Base-by-base conservation (phyloP, 2,888 invertebrate species). In the Gymnosoma rotundatum region DNA sequence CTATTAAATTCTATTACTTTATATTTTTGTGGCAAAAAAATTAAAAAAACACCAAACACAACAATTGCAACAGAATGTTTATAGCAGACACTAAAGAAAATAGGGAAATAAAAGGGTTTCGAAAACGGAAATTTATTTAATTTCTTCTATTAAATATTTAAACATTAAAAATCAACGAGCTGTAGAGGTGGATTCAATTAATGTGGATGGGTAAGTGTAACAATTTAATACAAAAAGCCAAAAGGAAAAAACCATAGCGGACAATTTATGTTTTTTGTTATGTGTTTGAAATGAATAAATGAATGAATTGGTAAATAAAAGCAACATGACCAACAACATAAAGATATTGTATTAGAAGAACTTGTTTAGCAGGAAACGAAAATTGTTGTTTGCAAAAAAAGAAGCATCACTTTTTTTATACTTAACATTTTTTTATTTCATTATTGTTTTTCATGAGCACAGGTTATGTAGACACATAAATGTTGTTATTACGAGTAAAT, bases 111-210 rank as follows among this genome's bases (percentile, higher is more conserved):
- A 14, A 60, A 54, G 48, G 56, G 32, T 12, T 66, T 73, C 56
- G n/a, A 56, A 50, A 75, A 78, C 52, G 78, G 74, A 78, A 75
- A 74, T 78, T 54, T 75, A 78, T 74, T 60, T 74, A 78, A 83
- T 78, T 74, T 76, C 72, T 72, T 60, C 70, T 78, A 63, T 64
- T 78, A 42, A 48, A 54, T 72, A 42, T 45, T 64, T 25, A 56
- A 70, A 45, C 56, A 50, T n/a, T 12, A 21, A 10, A 25, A 48
- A 66, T 50, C 50, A 66, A 36, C 16, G 48, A 6, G 12, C 10
- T 12, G 25, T 12, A 50, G n/a, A 32, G 10, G 21, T 2, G 21
- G 18, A 20, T 10, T 18, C 18, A 6, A 42, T 1, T 9, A 52
- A 18, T 0, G 36, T n/a, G 8, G 10, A 9, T 45, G 18, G 20